Evolutionary conservation across 2,888 invertebrate species (phyloP), one percentile per base, ranked within the genome.

Genomic region (Brachyptera putata): DNA sequence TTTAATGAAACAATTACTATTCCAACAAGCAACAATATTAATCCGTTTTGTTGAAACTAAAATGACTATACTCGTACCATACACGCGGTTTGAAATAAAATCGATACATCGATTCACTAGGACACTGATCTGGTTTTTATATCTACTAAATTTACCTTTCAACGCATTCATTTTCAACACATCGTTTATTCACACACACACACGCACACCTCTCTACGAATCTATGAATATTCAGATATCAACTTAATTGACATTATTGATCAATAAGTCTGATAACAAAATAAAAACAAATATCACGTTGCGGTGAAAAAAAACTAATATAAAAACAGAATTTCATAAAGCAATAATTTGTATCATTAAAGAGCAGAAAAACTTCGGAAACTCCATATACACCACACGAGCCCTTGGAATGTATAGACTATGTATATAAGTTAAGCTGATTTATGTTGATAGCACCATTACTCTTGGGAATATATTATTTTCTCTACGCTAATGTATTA

Each of bases 341-440:
- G 49, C 49, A 50, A 50, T 50, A 30, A 50, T 50, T 50, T 50
- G 50, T 50, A 50, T 50, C 49, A 24, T 50, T 50, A 50, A 50
- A 50, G 26, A 16, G 49, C 30, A 26, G n/a, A 50, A 50, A 50
- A 41, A 50, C 26, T 22, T 50, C 16, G 41, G 41, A 25, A 22
- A 26, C 26, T n/a, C 16, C 26, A 26, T 26, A 50, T 22, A 22
- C 1, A 50, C n/a, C 26, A 50, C 49, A 26, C 49, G 26, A 30
- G 26, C 26, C 24, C 16, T 50, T 25, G 5, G 25, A 16, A 30
- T 25, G 30, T 50, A 26, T 50, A 50, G 49, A 21, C 41, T 41
- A 41, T n/a, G n/a, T n/a, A n/a, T n/a, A n/a, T n/a, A 50, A 50
- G 26, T 50, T 30, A 50, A 26, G 49, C 49, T 50, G 49, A 50